Evolutionary conservation across 2,113 vertebrate species (phyloP), one percentile per base, ranked within the genome.

Genomic region (Himantopus leucocephalus): DNA sequence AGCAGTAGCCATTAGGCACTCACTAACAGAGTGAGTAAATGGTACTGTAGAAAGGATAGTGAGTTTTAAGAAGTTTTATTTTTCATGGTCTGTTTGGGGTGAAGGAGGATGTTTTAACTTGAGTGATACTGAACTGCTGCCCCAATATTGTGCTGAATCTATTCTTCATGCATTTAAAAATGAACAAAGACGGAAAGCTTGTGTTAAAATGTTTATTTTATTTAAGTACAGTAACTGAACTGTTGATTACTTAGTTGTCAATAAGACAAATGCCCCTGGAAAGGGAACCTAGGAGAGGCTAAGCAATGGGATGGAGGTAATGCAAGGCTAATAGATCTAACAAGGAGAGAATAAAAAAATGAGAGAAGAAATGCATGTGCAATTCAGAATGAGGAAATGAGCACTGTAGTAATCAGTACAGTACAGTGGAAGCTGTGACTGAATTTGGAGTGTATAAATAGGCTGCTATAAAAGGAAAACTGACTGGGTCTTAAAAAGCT

Each of bases 361-460:
- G 50, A 81, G 66, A 60, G 74, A 84, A 95, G 23, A 91, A 87
- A 78, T 70, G 29, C 24, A 37, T 53, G 41, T 22, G 6, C 77
- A 70, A 62, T 90, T 90, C 84, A 83, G 81, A 95, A 95, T 85
- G 77, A 94, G 89, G 91, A 95, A 96, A 83, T 79, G 63, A 96
- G 77, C 50, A 59, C 53, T 76, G 6, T 50, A 73, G 77, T 92
- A 82, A 88, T 92, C 71, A 63, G 77, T 87, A 73, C 67, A 50
- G 73, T 35, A n/a, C 74, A 68, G 62, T 96, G 89, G 70, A 92
- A 95, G 80, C 80, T 82, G 41, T 88, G 92, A 81, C 88, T 95
- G 88, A 78, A 85, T 68, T 83, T 68, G 60, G 53, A 91, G 66
- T 56, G 20, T 95, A 66, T 85, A 91, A 91, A 92, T 85, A 92